These are phyloP conservation scores for Corbicula japonica DNA, from an alignment of 2,888 invertebrate species.

Conservation along the genomic window DNA sequence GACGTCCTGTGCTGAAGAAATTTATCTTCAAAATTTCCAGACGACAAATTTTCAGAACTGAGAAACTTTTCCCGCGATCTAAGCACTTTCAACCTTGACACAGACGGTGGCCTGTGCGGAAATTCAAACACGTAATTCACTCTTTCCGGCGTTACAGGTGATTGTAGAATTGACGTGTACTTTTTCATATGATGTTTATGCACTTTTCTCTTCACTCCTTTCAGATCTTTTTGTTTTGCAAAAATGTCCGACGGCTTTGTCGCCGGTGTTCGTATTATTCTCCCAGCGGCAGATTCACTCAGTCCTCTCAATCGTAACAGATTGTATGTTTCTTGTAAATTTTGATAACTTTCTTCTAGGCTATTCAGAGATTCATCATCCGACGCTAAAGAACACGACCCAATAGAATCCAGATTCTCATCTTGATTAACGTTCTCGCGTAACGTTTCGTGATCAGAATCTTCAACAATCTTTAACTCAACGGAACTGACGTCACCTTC, in stretches of 20 bases:
- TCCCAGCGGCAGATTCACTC: slow-evolving; percentile 47
- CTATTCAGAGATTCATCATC: slow-evolving; percentile 61
- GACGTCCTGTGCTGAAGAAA: slow-evolving; percentile 74
- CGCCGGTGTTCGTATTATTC: slow-evolving; percentile 59
- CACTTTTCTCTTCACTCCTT: slow-evolving; percentile 56
- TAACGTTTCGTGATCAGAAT: slow-evolving; percentile 15
- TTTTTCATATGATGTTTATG: slow-evolving; percentile 56
- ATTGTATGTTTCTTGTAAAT: slow-evolving; percentile 46
- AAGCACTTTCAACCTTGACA: slow-evolving; percentile 72
- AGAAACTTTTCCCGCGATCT: slow-evolving; percentile 77
- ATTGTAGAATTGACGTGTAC: slow-evolving; percentile 71
- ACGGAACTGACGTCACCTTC: slow-evolving; percentile 29
- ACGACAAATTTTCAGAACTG: slow-evolving; percentile 77
- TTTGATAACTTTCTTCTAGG: slow-evolving; percentile 55
- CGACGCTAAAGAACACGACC: slow-evolving; percentile 54
- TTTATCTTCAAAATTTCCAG: slow-evolving; percentile 63
- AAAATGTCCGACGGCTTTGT: slow-evolving; percentile 65
- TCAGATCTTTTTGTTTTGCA: slow-evolving; percentile 26
- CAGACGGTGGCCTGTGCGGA: slow-evolving; percentile 51
- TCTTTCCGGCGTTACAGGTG: slow-evolving; percentile 62
- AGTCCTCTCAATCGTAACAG: slow-evolving; percentile 36
- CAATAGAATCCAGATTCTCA: slow-evolving; percentile 41
- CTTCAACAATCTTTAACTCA: slow-evolving; percentile 45
- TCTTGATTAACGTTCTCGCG: slow-evolving; percentile 21
- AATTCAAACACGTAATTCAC: slow-evolving; percentile 32